Conservation (phyloP, 2,888 invertebrate genomes). For the Lycaena phlaeas region DNA sequence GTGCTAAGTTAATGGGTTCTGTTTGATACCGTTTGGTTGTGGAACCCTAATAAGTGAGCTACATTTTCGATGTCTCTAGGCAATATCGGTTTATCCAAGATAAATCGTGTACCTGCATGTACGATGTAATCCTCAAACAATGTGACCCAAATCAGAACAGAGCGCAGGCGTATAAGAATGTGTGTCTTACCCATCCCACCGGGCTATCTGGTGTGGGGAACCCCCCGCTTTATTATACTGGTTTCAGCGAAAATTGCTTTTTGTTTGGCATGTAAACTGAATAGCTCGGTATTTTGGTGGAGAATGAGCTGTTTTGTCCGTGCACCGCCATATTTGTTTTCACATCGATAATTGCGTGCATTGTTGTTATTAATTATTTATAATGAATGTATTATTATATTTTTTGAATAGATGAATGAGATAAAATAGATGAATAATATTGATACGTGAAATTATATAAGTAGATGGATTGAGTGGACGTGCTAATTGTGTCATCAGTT, state of each 20-base stretch:
- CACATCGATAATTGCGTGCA: background rate
- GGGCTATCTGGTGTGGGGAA: constrained; percentile 35
- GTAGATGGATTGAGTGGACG: too few relatives aligned
- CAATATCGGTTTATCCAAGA: too few relatives aligned
- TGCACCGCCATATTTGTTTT: background rate
- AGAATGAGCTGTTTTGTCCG: constrained; percentile 9
- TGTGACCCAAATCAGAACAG: constrained; percentile 50
- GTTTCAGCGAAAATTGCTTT: constrained; percentile 36
- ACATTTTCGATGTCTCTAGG: too few relatives aligned
- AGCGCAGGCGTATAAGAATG: constrained; percentile 61
- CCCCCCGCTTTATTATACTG: constrained; percentile 34
- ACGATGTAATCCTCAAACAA: constrained; percentile 33
- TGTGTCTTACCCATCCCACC: constrained; percentile 36
- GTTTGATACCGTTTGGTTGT: too few relatives aligned
- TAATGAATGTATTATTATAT: too few relatives aligned
- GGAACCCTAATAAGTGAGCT: too few relatives aligned
- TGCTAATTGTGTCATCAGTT: too few relatives aligned
- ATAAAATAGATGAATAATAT: too few relatives aligned
- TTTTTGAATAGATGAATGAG: too few relatives aligned
- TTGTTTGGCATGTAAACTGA: constrained; percentile 30
- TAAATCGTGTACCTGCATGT: too few relatives aligned
- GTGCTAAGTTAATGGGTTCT: too few relatives aligned
- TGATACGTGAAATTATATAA: too few relatives aligned
- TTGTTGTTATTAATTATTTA: background rate
- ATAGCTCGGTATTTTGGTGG: constrained; percentile 20